Evolutionary conservation across 92 coral and sea anemone genomes (phyloP).

Genomic region (Actinernus sp.): DNA sequence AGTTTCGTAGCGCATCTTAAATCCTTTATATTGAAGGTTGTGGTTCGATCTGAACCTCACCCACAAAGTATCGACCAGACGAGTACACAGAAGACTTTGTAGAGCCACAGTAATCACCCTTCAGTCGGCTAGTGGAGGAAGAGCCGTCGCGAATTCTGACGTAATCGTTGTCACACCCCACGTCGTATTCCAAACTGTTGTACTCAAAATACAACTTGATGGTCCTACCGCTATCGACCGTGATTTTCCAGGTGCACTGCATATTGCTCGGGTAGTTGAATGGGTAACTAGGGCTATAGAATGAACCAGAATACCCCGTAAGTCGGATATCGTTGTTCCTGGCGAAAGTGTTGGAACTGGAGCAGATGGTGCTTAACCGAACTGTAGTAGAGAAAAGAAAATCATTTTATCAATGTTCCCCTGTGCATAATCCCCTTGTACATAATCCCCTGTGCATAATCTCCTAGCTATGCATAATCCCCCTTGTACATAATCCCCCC

Average conservation of each 20-base stretch:
- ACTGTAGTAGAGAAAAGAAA: not conserved
- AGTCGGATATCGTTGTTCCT: slow-evolving; percentile 6
- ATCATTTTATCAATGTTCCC: too few relatives aligned
- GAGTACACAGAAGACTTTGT: slow-evolving; percentile 6
- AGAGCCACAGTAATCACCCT: not conserved
- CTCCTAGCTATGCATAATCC: too few relatives aligned
- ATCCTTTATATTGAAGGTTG: slow-evolving; percentile 1
- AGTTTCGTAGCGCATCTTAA: not conserved
- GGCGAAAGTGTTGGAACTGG: slow-evolving; percentile 4
- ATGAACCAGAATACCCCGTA: not conserved
- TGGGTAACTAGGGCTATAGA: slow-evolving; percentile 23
- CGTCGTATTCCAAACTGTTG: not conserved
- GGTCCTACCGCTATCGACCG: not conserved
- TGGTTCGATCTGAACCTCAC: slow-evolving; percentile 36
- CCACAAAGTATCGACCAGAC: slow-evolving; percentile 31
- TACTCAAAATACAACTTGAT: slow-evolving; percentile 4
- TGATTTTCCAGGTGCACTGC: slow-evolving; percentile 28
- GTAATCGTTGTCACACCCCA: not conserved
- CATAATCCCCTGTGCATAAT: too few relatives aligned
- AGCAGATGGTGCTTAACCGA: slow-evolving; percentile 1
- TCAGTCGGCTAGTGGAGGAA: not conserved
- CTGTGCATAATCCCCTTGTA: too few relatives aligned
- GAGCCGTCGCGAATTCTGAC: slow-evolving; percentile 14
- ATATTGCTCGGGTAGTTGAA: slow-evolving; percentile 28
- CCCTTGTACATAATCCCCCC: too few relatives aligned